phyloP scores from a whole-genome alignment of 1,140 invertebrate genomes.

The Eubasilissa regina region DNA sequence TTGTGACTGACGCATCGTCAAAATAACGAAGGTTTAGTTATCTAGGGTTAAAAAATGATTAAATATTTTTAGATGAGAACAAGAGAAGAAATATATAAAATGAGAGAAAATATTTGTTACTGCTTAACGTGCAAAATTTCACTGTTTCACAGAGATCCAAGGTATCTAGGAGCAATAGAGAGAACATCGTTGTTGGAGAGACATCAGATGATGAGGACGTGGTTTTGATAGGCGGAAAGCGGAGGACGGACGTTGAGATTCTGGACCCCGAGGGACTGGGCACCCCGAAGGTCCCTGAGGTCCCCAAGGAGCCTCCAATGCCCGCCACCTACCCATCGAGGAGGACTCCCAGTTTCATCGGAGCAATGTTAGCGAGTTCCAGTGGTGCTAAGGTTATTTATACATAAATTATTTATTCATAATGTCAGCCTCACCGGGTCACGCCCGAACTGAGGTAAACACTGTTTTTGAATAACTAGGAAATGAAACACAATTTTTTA shows the following conservation, averaged over 20 bases:
- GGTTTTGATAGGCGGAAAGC: conserved; percentile 1
- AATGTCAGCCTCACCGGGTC: too few relatives aligned
- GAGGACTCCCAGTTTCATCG: conserved; percentile 6
- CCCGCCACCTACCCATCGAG: conserved; percentile 13
- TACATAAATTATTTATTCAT: too few relatives aligned
- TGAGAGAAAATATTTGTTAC: too few relatives aligned
- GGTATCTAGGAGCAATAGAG: neutral
- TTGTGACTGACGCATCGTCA: too few relatives aligned
- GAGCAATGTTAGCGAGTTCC: neutral
- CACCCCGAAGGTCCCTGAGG: neutral
- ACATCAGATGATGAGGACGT: conserved; percentile 4
- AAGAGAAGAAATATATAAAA: too few relatives aligned
- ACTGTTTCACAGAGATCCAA: neutral
- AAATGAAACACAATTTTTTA: too few relatives aligned
- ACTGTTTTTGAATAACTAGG: too few relatives aligned
- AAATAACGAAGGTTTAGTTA: too few relatives aligned
- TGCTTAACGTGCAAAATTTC: too few relatives aligned
- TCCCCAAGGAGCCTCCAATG: neutral
- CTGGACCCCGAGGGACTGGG: neutral
- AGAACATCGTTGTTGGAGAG: neutral
- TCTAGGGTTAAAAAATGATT: too few relatives aligned
- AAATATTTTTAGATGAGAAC: too few relatives aligned
- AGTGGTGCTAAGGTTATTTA: conserved; percentile 4
- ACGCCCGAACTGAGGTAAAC: too few relatives aligned
- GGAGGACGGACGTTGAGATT: neutral